Conservation (phyloP, 2,113 vertebrate genomes). For the Dasypus novemcinctus region DNA sequence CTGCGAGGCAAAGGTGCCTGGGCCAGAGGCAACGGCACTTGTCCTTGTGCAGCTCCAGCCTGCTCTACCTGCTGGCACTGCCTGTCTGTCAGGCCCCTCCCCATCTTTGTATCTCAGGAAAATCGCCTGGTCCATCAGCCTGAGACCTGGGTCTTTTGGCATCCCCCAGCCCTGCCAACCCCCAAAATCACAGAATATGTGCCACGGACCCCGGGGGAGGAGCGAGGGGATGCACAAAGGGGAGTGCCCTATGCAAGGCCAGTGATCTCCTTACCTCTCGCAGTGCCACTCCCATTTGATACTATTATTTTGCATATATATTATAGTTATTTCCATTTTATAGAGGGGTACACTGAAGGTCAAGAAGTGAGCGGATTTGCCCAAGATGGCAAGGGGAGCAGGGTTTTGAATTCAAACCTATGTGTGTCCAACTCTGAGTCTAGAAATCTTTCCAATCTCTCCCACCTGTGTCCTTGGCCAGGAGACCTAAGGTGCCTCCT, state of each 20-base stretch:
- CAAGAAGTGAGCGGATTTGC: neutral
- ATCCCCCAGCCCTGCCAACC: too few species aligned
- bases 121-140: neutral
- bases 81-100: neutral
- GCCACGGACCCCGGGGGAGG: neutral
- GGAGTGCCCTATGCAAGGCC: too few species aligned
- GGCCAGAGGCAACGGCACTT: too few species aligned
- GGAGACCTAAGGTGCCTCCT: too few species aligned
- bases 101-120: neutral
- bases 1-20: too few species aligned
- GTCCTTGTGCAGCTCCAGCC: too few species aligned
- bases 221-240: neutral
- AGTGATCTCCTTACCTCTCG: too few species aligned
- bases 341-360: neutral
- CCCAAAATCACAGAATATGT: neutral
- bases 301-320: too few species aligned
- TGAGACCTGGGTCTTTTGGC: neutral
- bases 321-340: neutral
- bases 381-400: neutral
- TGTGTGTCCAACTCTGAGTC: neutral
- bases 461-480: accelerated
- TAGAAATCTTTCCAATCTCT: neutral
- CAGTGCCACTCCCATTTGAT: too few species aligned
- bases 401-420: neutral
- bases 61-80: neutral